phyloP scores from a whole-genome alignment of 2,888 invertebrate species.

The Heliconius sara region DNA sequence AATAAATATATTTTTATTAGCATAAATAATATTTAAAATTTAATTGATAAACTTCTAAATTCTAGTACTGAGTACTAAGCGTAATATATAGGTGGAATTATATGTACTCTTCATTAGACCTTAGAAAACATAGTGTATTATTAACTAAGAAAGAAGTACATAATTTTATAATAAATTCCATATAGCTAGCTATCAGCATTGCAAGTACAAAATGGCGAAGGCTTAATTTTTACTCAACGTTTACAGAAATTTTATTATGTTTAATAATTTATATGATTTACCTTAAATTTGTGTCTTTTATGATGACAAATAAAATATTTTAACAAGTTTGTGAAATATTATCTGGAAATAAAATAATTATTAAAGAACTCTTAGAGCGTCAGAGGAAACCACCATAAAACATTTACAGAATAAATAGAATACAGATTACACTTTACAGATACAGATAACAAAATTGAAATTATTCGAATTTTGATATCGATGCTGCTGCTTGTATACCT shows the following conservation, averaged over 20 bases:
- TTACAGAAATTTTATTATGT: not conserved
- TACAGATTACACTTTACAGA: not conserved
- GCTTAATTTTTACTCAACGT: not conserved
- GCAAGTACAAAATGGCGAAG: slow-evolving; percentile 48
- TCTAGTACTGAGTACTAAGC: not conserved
- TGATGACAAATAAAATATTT: slow-evolving; percentile 5
- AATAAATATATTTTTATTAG: not conserved
- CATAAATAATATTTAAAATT: not conserved
- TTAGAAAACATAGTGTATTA: not conserved
- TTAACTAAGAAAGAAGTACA: not conserved
- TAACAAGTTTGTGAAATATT: not conserved
- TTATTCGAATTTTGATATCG: not conserved
- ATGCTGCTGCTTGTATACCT: too few relatives aligned
- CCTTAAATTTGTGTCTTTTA: slow-evolving; percentile 20
- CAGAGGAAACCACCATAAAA: slow-evolving; percentile 1
- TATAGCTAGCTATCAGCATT: slow-evolving; percentile 26
- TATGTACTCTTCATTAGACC: not conserved
- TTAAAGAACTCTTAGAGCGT: not conserved
- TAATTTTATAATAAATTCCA: slow-evolving; percentile 26
- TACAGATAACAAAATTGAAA: slow-evolving; percentile 1
- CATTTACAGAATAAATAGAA: not conserved
- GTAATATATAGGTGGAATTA: not conserved
- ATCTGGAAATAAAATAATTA: slow-evolving; percentile 24
- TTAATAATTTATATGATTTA: not conserved
- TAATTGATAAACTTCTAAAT: not conserved